phyloP scores from a whole-genome alignment of 1,140 invertebrate species.

The Drosophila virilis region DNA sequence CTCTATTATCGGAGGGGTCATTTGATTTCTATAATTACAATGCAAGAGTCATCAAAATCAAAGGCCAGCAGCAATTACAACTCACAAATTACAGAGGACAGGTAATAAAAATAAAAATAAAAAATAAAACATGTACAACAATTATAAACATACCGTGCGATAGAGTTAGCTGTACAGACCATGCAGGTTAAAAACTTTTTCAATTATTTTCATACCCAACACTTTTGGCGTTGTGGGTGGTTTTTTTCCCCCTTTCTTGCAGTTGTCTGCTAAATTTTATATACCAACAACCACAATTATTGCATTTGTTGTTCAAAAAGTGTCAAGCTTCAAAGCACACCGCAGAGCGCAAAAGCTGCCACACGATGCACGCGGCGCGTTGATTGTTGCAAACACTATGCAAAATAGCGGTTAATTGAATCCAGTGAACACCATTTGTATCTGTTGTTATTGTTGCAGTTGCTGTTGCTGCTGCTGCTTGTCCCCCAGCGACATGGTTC shows the following conservation, averaged over 20 bases:
- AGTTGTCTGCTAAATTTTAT: slow-evolving; percentile 46
- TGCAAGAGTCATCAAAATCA: slow-evolving; percentile 70
- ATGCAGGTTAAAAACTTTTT: slow-evolving; percentile 46
- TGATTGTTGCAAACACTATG: slow-evolving; percentile 48
- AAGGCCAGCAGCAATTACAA: slow-evolving; percentile 65
- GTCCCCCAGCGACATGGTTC: slow-evolving; percentile 45
- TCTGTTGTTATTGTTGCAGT: slow-evolving; percentile 22
- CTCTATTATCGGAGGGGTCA: not conserved
- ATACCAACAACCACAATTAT: slow-evolving; percentile 60
- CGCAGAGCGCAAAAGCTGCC: slow-evolving; percentile 14
- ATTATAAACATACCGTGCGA: slow-evolving; percentile 42
- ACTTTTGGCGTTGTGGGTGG: slow-evolving; percentile 22
- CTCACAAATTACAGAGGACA: slow-evolving; percentile 67
- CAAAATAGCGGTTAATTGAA: slow-evolving; percentile 79
- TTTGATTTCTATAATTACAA: slow-evolving; percentile 40
- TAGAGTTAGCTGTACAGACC: not conserved
- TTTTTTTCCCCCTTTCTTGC: slow-evolving; percentile 11
- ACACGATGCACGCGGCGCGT: slow-evolving; percentile 1
- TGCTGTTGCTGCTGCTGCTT: slow-evolving; percentile 34
- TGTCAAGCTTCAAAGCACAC: slow-evolving; percentile 46
- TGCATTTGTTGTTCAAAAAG: slow-evolving; percentile 61
- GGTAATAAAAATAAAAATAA: slow-evolving; percentile 6
- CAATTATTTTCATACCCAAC: slow-evolving; percentile 66
- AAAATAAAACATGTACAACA: slow-evolving; percentile 36
- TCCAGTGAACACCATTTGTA: slow-evolving; percentile 70